These are phyloP conservation scores for Corapipo altera DNA, from an alignment of 2,113 vertebrate species.

Conservation along the genomic window DNA sequence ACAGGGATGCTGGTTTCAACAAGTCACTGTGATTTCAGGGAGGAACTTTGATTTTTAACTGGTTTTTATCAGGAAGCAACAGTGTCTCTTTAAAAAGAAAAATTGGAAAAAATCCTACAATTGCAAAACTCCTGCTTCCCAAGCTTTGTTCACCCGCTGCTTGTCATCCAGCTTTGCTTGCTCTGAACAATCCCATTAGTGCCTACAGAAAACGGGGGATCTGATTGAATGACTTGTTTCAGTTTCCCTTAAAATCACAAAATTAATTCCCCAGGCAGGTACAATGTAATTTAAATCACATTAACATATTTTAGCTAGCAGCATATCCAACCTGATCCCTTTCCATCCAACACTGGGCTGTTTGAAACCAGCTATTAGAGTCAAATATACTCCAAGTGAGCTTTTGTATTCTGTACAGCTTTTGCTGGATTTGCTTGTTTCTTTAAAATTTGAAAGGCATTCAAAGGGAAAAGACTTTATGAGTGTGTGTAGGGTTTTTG, in stretches of 20 bases:
- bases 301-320: background rate
- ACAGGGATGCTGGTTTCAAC: background rate
- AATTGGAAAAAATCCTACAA: background rate
- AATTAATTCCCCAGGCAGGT: background rate
- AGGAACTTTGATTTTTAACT: background rate
- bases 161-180: background rate
- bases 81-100: background rate
- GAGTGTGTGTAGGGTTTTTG: accelerated
- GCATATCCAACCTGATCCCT: background rate
- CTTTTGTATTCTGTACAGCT: background rate
- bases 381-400: background rate
- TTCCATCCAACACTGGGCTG: background rate
- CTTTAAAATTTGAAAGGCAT: background rate
- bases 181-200: background rate
- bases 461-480: background rate
- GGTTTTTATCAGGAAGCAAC: background rate
- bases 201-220: accelerated
- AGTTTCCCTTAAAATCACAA: background rate
- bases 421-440: background rate
- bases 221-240: background rate
- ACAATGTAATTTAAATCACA: background rate
- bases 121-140: background rate
- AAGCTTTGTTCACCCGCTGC: background rate
- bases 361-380: background rate
- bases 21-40: background rate